Conservation (phyloP, 2,888 invertebrate genomes). For the Acleris holmiana region DNA sequence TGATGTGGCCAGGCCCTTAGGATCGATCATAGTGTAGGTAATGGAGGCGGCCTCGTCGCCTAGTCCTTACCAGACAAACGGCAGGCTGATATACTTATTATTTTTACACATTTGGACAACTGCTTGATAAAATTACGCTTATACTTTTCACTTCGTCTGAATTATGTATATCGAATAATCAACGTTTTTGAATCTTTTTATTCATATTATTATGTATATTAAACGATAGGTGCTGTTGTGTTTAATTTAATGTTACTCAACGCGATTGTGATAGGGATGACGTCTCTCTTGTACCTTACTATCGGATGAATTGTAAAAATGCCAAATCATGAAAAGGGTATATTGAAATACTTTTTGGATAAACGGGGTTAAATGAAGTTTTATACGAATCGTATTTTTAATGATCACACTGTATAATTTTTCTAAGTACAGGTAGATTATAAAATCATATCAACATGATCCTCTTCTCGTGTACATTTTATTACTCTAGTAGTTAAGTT, state of each 20-base stretch:
- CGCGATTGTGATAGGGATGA: constrained; percentile 72
- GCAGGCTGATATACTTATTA: constrained; percentile 37
- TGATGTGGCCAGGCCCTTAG: too few relatives aligned
- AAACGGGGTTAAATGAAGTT: constrained; percentile 75
- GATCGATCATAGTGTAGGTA: too few relatives aligned
- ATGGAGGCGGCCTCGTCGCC: too few relatives aligned
- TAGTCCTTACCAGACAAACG: not conserved
- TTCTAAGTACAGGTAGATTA: constrained; percentile 76
- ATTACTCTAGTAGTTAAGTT: constrained; percentile 57
- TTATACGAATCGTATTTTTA: constrained; percentile 78
- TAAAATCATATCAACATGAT: constrained; percentile 76
- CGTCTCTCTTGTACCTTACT: constrained; percentile 72
- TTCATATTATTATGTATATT: constrained; percentile 71
- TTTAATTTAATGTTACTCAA: constrained; percentile 76
- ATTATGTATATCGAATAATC: constrained; percentile 64
- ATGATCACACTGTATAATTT: constrained; percentile 73
- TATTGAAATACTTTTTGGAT: constrained; percentile 80
- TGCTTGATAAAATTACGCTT: constrained; percentile 70
- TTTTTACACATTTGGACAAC: constrained; percentile 66
- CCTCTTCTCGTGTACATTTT: constrained; percentile 64
- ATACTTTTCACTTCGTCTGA: constrained; percentile 63
- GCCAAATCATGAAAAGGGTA: constrained; percentile 83
- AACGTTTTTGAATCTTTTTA: constrained; percentile 69
- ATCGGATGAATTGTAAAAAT: constrained; percentile 69
- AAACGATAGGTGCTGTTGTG: constrained; percentile 80